Conservation (phyloP, 2,797 vertebrate species). For the Rhynchotus rufescens region DNA sequence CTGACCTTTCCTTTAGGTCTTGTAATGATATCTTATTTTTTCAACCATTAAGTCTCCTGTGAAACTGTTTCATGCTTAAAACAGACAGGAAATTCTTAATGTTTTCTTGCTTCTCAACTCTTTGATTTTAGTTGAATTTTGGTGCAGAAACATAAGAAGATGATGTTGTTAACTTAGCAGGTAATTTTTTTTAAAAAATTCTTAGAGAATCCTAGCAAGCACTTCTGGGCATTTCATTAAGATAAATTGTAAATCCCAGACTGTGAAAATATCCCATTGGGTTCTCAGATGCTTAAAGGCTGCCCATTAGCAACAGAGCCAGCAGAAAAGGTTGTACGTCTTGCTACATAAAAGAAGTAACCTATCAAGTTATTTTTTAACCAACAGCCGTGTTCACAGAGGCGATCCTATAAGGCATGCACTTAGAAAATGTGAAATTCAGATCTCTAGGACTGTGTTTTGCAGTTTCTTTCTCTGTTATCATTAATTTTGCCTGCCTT, state of each 20-base stretch:
- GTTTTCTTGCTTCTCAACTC: not conserved
- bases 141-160: not conserved
- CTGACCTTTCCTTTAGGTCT: not conserved
- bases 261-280: slow-evolving; percentile 4
- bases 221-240: not conserved
- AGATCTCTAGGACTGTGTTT: slow-evolving; percentile 26
- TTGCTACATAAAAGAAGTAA: slow-evolving; percentile 46
- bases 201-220: not conserved
- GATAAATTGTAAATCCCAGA: slow-evolving; percentile 15
- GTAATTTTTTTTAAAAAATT: not conserved
- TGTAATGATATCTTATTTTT: not conserved
- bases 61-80: not conserved
- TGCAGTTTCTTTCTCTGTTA: slow-evolving; percentile 46
- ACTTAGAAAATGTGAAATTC: slow-evolving; percentile 34
- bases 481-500: slow-evolving; percentile 61
- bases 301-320: slow-evolving; percentile 3
- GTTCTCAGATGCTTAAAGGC: slow-evolving; percentile 32
- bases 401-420: not conserved
- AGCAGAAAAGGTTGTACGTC: slow-evolving; percentile 36
- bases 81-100: not conserved
- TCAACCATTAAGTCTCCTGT: not conserved
- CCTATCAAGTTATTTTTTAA: slow-evolving; percentile 40
- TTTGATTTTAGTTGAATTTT: not conserved
- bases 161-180: not conserved
- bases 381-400: slow-evolving; percentile 16